phyloP scores from a whole-genome alignment of 2,113 vertebrate species.

The Hyaena hyaena region DNA sequence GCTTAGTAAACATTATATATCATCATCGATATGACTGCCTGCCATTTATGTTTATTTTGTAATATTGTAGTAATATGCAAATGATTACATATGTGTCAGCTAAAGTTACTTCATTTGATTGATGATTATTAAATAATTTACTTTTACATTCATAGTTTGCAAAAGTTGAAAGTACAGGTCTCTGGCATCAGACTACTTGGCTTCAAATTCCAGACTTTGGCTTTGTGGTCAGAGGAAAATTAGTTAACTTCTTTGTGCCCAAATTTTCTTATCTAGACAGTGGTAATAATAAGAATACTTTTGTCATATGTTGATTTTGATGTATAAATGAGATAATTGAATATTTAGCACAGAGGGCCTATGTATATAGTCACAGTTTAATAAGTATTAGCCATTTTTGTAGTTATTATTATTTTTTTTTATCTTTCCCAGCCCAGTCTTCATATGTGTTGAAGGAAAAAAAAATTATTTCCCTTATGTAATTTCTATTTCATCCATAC shows the following conservation, averaged over 20 bases:
- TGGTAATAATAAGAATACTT: background rate
- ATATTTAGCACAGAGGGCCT: background rate
- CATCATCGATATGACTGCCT: background rate
- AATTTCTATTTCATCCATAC: background rate
- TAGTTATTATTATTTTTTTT: background rate
- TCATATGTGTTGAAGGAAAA: background rate
- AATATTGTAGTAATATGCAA: background rate
- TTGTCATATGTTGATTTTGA: background rate
- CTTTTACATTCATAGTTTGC: background rate
- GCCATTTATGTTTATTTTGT: conserved; percentile 24
- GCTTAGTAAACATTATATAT: background rate
- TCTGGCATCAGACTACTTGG: background rate
- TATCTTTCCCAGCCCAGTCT: background rate
- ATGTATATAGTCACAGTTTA: background rate
- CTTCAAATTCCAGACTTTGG: background rate
- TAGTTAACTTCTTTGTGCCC: background rate
- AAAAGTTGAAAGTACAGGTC: background rate
- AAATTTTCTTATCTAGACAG: background rate
- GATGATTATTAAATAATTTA: conserved; percentile 16
- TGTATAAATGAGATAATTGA: background rate
- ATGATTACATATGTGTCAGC: background rate
- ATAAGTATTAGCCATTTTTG: background rate
- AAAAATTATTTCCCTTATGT: background rate
- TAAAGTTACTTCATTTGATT: background rate
- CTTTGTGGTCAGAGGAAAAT: background rate